Base-by-base conservation (phyloP, 2,797 vertebrate species). In the Smutsia temminckii region DNA sequence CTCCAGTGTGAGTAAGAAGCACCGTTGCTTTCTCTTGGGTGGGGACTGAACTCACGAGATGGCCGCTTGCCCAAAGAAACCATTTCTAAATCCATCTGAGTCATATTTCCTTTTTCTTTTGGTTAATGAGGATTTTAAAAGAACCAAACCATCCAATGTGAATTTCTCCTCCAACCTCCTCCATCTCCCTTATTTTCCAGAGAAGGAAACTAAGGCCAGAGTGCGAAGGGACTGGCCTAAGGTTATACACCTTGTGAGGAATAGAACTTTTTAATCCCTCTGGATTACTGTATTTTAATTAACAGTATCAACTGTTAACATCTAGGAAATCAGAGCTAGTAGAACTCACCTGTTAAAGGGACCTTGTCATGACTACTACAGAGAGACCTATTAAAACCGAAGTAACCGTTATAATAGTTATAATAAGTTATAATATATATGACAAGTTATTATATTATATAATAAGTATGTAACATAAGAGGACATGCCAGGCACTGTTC, bases 91-190 rank as follows among this genome's bases (percentile, higher is more conserved):
- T 8, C 4, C 21, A 37, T 83, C 61, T 83, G 83, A 51, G 72
- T 78, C 51, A 85, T 74, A 57, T 92, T 95, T 93, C 27, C 68
- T 93, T 75, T n/a, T 92, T 92, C 55, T 89, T 91, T 93, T 64
- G 40, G 68, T 61, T 93, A 94, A 42, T 32, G 51, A 90, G 32
- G 42, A 93, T 71, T 85, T 85, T 95, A 34, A 87, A 95, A 93
- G 34, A 72, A 63, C 25, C 68, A 51, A 83, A 80, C 42, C 34
- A 72, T 64, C 34, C 66, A 72, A n/a, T 63, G 20, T 80, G 71
- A 94, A 78, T 55, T 90, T 88, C 42, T 85, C 29, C 49, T 66
- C n/a, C 42, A 86, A 61, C 21, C 20, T 40, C 53, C 83, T 86
- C 34, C 37, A 57, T 17, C 49, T 29, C 71, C 53, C 40, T 94